These are phyloP conservation scores for Neria commutata DNA, from an alignment of 2,888 invertebrate species.

Conservation along the genomic window DNA sequence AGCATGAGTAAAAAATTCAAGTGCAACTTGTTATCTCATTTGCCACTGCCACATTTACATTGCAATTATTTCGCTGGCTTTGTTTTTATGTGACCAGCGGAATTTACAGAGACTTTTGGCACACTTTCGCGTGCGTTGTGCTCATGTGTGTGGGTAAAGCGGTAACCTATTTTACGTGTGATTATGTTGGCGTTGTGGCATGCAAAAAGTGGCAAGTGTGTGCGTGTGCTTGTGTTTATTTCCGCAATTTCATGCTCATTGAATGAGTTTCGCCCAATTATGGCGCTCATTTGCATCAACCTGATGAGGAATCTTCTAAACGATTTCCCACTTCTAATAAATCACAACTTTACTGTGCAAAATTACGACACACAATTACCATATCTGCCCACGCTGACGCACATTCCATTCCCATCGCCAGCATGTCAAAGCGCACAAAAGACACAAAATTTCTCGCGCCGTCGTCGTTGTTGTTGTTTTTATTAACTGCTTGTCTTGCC, in stretches of 20 bases:
- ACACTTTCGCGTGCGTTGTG: constrained; percentile 41
- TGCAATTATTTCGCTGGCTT: background rate
- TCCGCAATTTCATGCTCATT: background rate
- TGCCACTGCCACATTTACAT: constrained; percentile 1
- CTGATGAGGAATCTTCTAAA: background rate
- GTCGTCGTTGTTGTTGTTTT: background rate
- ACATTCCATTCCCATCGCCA: background rate
- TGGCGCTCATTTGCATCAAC: background rate
- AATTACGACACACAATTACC: background rate
- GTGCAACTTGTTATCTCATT: constrained; percentile 46
- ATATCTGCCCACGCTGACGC: background rate
- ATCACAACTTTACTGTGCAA: background rate
- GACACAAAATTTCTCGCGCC: too few species aligned
- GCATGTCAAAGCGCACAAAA: background rate
- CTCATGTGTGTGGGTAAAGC: constrained; percentile 36
- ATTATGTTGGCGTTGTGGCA: constrained; percentile 10
- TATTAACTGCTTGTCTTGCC: too few species aligned
- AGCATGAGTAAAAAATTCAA: too few species aligned
- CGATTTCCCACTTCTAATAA: background rate
- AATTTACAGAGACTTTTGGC: constrained; percentile 48
- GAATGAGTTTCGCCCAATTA: background rate
- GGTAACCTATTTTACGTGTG: constrained; percentile 51
- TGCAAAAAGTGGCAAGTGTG: background rate
- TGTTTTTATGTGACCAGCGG: constrained; percentile 23
- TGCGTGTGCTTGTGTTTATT: background rate